phyloP scores from a whole-genome alignment of 2,888 invertebrate genomes.

The Trachelus tabidus region DNA sequence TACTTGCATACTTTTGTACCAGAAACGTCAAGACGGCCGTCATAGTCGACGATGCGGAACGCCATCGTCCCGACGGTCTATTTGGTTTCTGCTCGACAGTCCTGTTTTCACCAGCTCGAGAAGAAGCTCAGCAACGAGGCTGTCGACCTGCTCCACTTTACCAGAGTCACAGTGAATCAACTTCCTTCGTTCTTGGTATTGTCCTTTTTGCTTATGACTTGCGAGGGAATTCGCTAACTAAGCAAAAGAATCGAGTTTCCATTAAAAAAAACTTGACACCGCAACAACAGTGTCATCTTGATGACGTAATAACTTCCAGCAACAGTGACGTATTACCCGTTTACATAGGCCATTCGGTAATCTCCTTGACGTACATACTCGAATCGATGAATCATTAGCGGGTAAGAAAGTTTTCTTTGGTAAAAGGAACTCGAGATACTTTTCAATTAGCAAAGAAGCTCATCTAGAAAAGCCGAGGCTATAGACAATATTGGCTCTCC shows the following conservation, averaged over 20 bases:
- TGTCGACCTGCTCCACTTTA: not conserved
- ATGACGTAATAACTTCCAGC: not conserved
- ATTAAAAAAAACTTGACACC: constrained; percentile 25
- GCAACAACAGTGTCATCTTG: not conserved
- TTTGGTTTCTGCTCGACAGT: not conserved
- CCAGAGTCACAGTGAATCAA: not conserved
- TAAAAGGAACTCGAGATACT: not conserved
- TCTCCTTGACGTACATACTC: not conserved
- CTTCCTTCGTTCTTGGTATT: constrained; percentile 19
- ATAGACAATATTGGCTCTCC: not conserved
- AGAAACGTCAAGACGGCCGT: not conserved
- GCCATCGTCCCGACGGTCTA: not conserved
- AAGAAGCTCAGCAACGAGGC: not conserved
- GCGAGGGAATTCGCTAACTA: constrained; percentile 32
- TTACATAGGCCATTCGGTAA: not conserved
- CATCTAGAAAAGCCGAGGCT: not conserved
- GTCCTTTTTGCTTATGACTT: constrained; percentile 23
- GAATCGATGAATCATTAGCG: not conserved
- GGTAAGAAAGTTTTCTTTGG: not conserved
- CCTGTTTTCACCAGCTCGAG: not conserved
- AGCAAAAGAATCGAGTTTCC: constrained; percentile 35
- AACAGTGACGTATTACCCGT: not conserved
- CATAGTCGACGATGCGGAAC: not conserved
- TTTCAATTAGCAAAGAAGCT: not conserved
- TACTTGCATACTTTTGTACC: not conserved